Evolutionary conservation across 2,797 vertebrate species (phyloP).

Genomic region (Octomys mimax): DNA sequence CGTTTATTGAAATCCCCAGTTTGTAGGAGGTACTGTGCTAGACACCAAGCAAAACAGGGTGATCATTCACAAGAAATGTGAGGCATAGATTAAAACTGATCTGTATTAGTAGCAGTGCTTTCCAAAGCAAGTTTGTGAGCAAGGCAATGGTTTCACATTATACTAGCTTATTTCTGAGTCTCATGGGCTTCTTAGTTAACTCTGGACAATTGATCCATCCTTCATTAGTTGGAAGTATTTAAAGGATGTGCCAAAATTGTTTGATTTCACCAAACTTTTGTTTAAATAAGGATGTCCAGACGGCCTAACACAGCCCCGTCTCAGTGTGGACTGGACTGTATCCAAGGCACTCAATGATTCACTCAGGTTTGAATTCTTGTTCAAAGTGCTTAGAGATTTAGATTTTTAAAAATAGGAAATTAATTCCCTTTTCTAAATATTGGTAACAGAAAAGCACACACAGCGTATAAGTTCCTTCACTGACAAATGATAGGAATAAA

Average conservation of each 20-base stretch:
- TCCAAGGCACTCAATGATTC: background rate
- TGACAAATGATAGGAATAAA: background rate
- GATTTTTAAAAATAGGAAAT: background rate
- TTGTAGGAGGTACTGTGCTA: background rate
- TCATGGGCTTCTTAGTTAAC: background rate
- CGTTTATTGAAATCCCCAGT: background rate
- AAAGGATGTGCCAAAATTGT: background rate
- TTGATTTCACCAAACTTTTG: background rate
- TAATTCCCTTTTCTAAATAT: background rate
- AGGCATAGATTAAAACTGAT: background rate
- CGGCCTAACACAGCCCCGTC: background rate
- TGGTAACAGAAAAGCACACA: background rate
- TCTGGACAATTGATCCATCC: background rate
- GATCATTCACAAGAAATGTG: background rate
- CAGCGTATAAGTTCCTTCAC: background rate
- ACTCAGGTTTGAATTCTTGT: background rate
- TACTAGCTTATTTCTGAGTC: slow-evolving; percentile 29
- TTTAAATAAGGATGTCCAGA: background rate
- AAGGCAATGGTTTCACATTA: background rate
- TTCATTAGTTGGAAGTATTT: background rate
- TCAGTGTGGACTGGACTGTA: background rate
- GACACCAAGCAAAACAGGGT: background rate
- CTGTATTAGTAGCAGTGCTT: background rate
- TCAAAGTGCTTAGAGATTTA: background rate
- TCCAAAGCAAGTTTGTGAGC: background rate